Percentiles rank a stretch among this genome's conserved stretches.
Evolutionary conservation across 2,888 invertebrate species (phyloP).

Genomic region (Nomada hirtipes): DNA sequence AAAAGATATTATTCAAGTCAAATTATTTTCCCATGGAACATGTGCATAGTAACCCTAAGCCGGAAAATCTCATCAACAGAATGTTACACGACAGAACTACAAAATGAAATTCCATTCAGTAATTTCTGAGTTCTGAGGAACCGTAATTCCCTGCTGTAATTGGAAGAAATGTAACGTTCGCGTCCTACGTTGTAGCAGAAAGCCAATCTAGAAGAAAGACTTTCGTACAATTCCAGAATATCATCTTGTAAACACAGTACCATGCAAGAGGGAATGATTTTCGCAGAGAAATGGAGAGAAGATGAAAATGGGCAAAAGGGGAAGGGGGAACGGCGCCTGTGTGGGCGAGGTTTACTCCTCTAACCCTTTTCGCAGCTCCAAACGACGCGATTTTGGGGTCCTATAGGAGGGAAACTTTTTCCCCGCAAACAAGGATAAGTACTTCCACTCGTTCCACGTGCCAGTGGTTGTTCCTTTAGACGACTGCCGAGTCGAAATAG

Average conservation of each 20-base stretch:
- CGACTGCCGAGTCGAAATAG: conserved; percentile 15
- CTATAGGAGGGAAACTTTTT: conserved; percentile 45
- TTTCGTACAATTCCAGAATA: not conserved
- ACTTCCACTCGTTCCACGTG: conserved; percentile 34
- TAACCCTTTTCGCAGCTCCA: conserved; percentile 29
- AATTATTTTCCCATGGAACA: too few relatives aligned
- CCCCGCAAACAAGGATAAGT: conserved; percentile 55
- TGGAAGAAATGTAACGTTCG: too few relatives aligned
- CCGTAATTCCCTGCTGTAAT: too few relatives aligned
- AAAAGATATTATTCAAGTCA: too few relatives aligned
- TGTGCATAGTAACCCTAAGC: too few relatives aligned
- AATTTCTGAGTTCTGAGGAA: too few relatives aligned
- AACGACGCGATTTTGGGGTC: conserved; percentile 27
- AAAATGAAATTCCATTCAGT: too few relatives aligned
- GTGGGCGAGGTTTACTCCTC: conserved; percentile 7
- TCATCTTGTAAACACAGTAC: not conserved
- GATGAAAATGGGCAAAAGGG: conserved; percentile 7
- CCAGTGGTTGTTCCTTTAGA: conserved; percentile 7
- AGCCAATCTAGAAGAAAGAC: not conserved
- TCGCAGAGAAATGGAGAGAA: not conserved
- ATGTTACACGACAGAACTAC: too few relatives aligned
- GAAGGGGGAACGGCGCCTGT: conserved; percentile 8
- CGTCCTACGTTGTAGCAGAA: not conserved
- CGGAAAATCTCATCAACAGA: too few relatives aligned
- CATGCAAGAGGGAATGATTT: not conserved